A percentile compares a stretch with the other conserved stretches of the same genome.
These are phyloP conservation scores for Chionomys nivalis DNA, from an alignment of 2,113 vertebrate genomes.

Conservation along the genomic window DNA sequence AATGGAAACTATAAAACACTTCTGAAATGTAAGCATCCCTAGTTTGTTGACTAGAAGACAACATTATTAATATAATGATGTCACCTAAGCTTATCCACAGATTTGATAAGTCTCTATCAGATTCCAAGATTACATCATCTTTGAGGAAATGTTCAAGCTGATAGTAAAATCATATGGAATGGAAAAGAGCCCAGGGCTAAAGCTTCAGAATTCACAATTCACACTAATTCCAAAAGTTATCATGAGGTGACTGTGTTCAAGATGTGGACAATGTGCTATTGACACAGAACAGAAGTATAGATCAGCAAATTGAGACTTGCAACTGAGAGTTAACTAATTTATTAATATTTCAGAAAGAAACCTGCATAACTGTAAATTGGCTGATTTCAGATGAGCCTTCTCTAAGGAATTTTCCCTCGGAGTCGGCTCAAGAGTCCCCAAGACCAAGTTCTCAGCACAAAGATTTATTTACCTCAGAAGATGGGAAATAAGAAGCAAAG, in stretches of 20 bases:
- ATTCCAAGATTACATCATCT: not conserved
- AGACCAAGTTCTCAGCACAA: not conserved
- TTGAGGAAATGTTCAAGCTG: not conserved
- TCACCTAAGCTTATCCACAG: not conserved
- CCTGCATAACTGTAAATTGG: not conserved
- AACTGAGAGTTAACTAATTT: not conserved
- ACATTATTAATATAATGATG: not conserved
- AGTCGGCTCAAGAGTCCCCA: not conserved
- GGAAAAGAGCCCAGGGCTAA: not conserved
- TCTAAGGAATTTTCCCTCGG: not conserved
- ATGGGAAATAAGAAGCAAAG: not conserved
- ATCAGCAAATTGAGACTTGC: not conserved
- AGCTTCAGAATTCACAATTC: not conserved
- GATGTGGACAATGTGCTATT: not conserved
- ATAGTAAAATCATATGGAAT: not conserved
- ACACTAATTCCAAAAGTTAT: not conserved
- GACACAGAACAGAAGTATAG: not conserved
- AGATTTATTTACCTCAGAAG: not conserved
- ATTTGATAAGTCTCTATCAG: not conserved
- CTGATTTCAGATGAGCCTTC: not conserved
- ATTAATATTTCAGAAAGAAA: not conserved
- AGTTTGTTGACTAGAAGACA: not conserved
- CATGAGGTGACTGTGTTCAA: not conserved
- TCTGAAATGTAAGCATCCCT: not conserved
- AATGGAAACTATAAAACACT: not conserved